Base-by-base conservation (phyloP, 2,797 vertebrate genomes). In the Coendou prehensilis region DNA sequence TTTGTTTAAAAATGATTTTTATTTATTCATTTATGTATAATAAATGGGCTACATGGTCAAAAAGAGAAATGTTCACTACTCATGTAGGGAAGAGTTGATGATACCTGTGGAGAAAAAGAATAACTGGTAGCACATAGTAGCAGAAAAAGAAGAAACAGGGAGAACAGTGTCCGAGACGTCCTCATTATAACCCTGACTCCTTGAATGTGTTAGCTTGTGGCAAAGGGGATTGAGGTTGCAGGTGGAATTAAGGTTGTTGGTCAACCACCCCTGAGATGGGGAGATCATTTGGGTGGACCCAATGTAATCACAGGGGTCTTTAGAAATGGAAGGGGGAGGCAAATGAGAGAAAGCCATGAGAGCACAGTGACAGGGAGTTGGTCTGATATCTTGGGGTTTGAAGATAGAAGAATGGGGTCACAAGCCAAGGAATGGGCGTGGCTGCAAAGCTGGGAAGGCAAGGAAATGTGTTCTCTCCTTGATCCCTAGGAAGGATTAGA, bases 1-100 rank as follows among this genome's bases (percentile, higher is more conserved):
- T 91, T 88, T 64, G 57, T 82, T 89, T 57, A 79, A 83, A 63
- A 45, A 45, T 37, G n/a, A 69, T n/a, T 83, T 91, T 63, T 33
- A 82, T n/a, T 86, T 45, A 81, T 45, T 93, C 59, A 41, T 54
- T 56, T 78, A 69, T 26, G 17, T 3, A 30, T 33, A 52, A 50
- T 54, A 78, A 15, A 13, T 59, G 10, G 33, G 28, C 59, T 47
- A 61, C 11, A 9, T 33, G 69, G 37, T 71, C 37, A 23, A 41
- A 45, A 37, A 96, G 57, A 26, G 30, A 11, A 67, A 57, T 45
- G 63, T 30, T 86, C 82, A 75, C 57, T 86, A 56, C 23, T 81
- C 33, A 64, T 54, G 14, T 64, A 56, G 73, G 89, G 73, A 93
- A 30, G 6, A 50, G 9, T 28, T 86, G 28, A 52, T 67, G n/a